Base-by-base conservation (phyloP, 2,797 vertebrate species). In the Xyrichtys novacula region DNA sequence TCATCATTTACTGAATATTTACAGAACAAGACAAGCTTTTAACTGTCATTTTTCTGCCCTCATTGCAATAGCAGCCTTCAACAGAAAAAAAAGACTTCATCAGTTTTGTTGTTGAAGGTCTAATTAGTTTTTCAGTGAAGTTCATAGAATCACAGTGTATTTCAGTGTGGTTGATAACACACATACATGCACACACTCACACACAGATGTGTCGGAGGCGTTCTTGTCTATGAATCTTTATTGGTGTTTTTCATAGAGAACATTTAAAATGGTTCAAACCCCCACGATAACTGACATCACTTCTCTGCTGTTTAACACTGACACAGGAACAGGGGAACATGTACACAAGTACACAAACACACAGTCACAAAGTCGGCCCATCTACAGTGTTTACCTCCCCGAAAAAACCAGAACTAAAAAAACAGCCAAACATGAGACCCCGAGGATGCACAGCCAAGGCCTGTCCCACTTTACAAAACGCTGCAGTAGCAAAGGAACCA, bases 181-280 rank as follows among this genome's bases (percentile, higher is more conserved):
- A 65, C 43, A 52, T 12, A 31, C 58, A 36, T 29, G 43, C 34
- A 66, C 10, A 20, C 7, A 52, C 20, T 29, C 19, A 48, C 15
- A 17, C 20, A 59, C 40, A 2, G 29, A 65, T 15, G 15, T 0
- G 0, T 32, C 12, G 43, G 69, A 80, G 50, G 29, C 66, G 3
- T 31, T 56, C 78, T 84, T 86, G 81, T 90, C 86, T 90, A 90
- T 89, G 85, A 83, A 73, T 90, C 87, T 95, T 95, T 93, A 93
- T 94, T 91, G 76, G 83, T 78, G 85, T 93, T 91, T 91, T 91
- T 92, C 88, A 94, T 93, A 90, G 91, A 93, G 90, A 93, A 95
- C 94, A 95, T 92, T 91, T 94, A 91, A 92, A 93, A 94, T 91
- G 92, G 86, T 93, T 91, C 89, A 90, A 87, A 94, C 88, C 76